Base-by-base conservation (phyloP, 2,797 vertebrate genomes). In the Tenualosa thibaudeaui region DNA sequence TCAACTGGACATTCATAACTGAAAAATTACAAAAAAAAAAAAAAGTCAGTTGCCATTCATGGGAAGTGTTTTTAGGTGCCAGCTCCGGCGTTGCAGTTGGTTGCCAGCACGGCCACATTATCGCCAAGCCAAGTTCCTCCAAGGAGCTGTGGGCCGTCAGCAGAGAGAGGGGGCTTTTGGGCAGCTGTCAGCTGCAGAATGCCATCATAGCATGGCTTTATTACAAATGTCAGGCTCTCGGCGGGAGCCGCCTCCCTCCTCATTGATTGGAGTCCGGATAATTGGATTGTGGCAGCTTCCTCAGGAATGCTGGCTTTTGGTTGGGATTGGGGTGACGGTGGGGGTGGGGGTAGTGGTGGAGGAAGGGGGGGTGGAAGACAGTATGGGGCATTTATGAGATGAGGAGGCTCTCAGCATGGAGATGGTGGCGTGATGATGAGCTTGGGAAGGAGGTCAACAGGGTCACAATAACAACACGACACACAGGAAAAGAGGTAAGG, bases 171-270 rank as follows among this genome's bases (percentile, higher is more conserved):
- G 88, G 88, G 89, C 90, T 94, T 89, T 15, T 91, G 85, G 88
- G 92, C 93, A 94, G 93, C 94, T 95, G 93, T 94, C 94, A 94
- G 93, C 91, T 91, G 88, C 83, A 90, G 87, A 90, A 90, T 88
- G 89, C 86, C 89, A 87, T 92, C 89, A 89, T 87, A 92, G 85
- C 87, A 86, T 86, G 81, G 89, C 88, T 92, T 93, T 91, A 90
- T 88, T 86, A 89, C 85, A 92, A 93, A 93, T 93, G 92, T 90
- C 91, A 92, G 88, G 65, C 84, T 93, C 92, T 49, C 91, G 86
- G 92, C 91, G 89, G 90, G 93, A 92, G 88, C 90, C 85, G 84
- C 86, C 26, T 83, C 86, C 58, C 8, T 56, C 53, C 84, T 88
- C 81, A 83, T 88, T 51, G 85, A 93, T 94, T 93, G 91, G 84